phyloP scores from a whole-genome alignment of 2,888 invertebrate genomes.

The Caenorhabditis sinica region DNA sequence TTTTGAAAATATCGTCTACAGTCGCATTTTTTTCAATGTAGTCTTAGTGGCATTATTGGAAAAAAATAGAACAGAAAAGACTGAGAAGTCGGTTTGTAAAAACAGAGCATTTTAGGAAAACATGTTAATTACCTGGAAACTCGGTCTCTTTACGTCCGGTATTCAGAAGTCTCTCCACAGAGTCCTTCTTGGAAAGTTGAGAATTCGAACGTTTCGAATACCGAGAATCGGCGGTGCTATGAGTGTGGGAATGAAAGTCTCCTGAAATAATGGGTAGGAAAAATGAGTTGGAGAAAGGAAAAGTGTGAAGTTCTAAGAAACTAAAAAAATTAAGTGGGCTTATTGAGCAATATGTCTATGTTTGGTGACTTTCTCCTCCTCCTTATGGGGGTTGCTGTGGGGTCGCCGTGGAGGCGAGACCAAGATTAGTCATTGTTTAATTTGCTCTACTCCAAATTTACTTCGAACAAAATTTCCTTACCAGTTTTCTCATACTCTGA shows the following conservation, averaged over 20 bases:
- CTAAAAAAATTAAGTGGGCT: slow-evolving; percentile 21
- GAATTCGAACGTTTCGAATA: slow-evolving; percentile 9
- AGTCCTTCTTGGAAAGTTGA: slow-evolving; percentile 27
- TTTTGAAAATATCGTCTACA: too few relatives aligned
- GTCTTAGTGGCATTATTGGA: too few relatives aligned
- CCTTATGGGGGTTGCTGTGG: not conserved
- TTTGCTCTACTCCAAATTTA: slow-evolving; percentile 1
- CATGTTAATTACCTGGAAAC: slow-evolving; percentile 66
- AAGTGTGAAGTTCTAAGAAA: too few relatives aligned
- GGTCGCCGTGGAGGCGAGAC: slow-evolving; percentile 11
- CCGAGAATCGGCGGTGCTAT: slow-evolving; percentile 23
- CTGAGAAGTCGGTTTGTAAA: too few relatives aligned
- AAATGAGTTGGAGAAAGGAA: slow-evolving; percentile 3
- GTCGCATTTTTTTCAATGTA: too few relatives aligned
- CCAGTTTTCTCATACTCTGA: slow-evolving; percentile 41
- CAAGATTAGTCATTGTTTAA: slow-evolving; percentile 55
- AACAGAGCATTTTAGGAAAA: not conserved
- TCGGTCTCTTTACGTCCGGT: slow-evolving; percentile 71
- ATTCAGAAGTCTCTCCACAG: slow-evolving; percentile 57
- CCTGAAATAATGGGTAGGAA: slow-evolving; percentile 9
- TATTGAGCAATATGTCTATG: slow-evolving; percentile 15
- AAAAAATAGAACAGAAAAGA: too few relatives aligned
- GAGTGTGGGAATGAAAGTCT: slow-evolving; percentile 37
- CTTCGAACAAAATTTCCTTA: not conserved
- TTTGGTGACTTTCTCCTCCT: slow-evolving; percentile 26